Evolutionary conservation across 2,113 vertebrate genomes (phyloP), one percentile per base, ranked within the genome.

Genomic region (Herpailurus yagouaroundi): DNA sequence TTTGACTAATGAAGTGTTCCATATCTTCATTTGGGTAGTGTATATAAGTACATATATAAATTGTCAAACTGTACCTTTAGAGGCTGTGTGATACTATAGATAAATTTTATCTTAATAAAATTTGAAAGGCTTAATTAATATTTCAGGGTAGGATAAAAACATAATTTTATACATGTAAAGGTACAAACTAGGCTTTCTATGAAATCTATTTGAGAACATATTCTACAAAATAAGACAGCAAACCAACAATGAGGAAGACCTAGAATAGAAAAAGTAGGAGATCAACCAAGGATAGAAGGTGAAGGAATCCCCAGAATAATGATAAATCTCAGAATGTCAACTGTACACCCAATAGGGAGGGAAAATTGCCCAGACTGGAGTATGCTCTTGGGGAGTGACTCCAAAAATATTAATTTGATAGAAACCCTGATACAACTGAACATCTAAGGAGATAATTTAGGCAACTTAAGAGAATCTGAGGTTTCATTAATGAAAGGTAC

Each of bases 91-190:
- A 45, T 71, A 60, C 7, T 73, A 11, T 89, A 36, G 36, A 50
- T 45, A 64, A 91, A 23, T 77, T 91, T 71, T 52, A 83, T 36
- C 66, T 96, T n/a, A 36, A 66, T 89, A 94, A 60, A 84, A 89
- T 80, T 31, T n/a, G 25, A 84, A 95, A 74, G 29, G 16, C 3
- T 92, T 71, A 77, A 86, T 29, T 64, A 23, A 29, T 18, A 89
- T 81, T 83, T 90, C 80, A 92, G 4, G 11, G 12, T 82, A 33
- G 38, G 84, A 92, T 31, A 68, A 38, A 91, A 63, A 60, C 11
- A 29, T 81, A 45, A 45, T 96, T 94, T 81, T 29, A 92, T n/a
- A 71, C 41, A 66, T 29, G 25, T 21, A 64, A 96, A 82, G 9
- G 76, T 31, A 94, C 36, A 91, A 91, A 83, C 11, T 57, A 41